A percentile compares a stretch with the other conserved stretches of the same genome.
These are phyloP conservation scores for Etheostoma perlongum DNA, from an alignment of 2,797 vertebrate species.

Conservation along the genomic window DNA sequence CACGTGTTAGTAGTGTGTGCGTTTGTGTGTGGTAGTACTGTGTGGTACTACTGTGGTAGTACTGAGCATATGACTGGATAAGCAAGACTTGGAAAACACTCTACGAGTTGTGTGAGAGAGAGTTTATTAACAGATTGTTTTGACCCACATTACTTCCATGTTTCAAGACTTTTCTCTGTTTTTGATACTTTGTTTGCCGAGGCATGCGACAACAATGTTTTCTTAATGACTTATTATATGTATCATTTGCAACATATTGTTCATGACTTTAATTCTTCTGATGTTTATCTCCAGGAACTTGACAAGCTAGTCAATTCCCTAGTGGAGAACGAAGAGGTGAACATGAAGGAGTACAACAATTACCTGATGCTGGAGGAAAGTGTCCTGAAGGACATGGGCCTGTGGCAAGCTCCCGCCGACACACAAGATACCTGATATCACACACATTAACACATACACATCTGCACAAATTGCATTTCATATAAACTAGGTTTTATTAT, in stretches of 20 bases:
- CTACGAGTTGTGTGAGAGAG: too few relatives aligned
- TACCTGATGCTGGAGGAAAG: conserved; percentile 78
- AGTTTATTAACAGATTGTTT: too few relatives aligned
- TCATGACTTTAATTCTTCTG: not conserved
- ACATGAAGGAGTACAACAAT: conserved; percentile 65
- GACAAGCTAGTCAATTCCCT: conserved; percentile 44
- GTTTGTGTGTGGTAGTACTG: too few relatives aligned
- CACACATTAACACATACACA: conserved; percentile 9
- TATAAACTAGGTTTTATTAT: not conserved
- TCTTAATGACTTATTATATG: too few relatives aligned
- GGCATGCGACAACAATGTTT: too few relatives aligned
- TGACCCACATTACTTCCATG: too few relatives aligned
- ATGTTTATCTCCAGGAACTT: conserved; percentile 64
- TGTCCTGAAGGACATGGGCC: conserved; percentile 69
- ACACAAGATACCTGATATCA: conserved; percentile 36
- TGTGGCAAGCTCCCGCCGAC: conserved; percentile 38
- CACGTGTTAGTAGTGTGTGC: too few relatives aligned
- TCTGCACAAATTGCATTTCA: not conserved
- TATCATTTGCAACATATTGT: not conserved
- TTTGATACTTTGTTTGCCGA: too few relatives aligned
- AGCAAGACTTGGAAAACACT: too few relatives aligned
- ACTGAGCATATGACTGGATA: too few relatives aligned
- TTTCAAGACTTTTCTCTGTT: too few relatives aligned
- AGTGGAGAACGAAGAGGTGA: conserved; percentile 70
- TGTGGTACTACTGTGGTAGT: too few relatives aligned